phyloP scores from a whole-genome alignment of 2,113 vertebrate species.

The Dasyprocta punctata region DNA sequence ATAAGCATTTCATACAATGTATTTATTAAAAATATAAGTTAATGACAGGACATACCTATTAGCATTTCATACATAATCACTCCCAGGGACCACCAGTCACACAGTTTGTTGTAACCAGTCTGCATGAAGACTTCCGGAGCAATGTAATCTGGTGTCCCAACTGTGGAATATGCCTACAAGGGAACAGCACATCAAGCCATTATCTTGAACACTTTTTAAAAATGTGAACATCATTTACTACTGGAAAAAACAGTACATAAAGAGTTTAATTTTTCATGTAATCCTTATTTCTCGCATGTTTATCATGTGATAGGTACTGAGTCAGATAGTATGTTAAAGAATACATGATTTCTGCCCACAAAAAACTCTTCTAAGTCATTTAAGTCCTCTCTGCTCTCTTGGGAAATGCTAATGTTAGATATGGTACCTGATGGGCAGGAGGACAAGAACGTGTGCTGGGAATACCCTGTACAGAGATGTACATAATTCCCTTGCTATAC shows the following conservation, averaged over 20 bases:
- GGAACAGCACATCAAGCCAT: constrained; percentile 38
- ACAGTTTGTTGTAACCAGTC: constrained; percentile 98
- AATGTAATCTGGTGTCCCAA: constrained; percentile 98
- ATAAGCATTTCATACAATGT: constrained; percentile 97
- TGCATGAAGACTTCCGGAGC: constrained; percentile 98
- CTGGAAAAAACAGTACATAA: neutral
- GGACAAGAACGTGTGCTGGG: neutral
- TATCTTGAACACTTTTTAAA: neutral
- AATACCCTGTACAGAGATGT: neutral
- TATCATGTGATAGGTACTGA: neutral
- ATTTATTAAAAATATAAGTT: neutral
- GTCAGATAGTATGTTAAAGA: neutral
- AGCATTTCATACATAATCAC: constrained; percentile 99
- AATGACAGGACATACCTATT: constrained; percentile 89
- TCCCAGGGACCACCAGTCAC: constrained; percentile 99
- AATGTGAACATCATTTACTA: neutral
- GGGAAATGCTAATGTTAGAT: neutral
- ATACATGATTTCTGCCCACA: neutral
- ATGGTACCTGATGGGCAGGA: neutral
- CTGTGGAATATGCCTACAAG: constrained; percentile 96
- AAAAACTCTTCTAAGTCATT: constrained; percentile 13
- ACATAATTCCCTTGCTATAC: neutral
- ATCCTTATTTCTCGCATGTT: neutral
- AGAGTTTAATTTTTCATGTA: neutral
- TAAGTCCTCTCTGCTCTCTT: neutral